A percentile compares a stretch with the other conserved stretches of the same genome.
Evolutionary conservation across 2,113 vertebrate genomes (phyloP).

Genomic region (Gambusia holbrooki): DNA sequence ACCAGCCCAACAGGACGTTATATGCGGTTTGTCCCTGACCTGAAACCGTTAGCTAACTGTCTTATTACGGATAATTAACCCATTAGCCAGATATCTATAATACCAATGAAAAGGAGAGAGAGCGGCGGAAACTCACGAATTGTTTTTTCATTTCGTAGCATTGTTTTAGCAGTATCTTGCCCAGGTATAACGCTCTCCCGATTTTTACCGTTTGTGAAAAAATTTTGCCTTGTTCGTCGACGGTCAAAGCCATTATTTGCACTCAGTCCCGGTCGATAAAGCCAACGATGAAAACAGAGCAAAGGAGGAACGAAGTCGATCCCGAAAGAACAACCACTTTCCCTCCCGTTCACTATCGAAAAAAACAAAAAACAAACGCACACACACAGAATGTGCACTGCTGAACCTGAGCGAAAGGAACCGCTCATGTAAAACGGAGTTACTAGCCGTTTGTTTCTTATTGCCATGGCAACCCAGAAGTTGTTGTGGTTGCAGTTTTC

Average conservation of each 20-base stretch:
- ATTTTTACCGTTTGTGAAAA: conserved; percentile 32
- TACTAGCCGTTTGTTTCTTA: too few species aligned
- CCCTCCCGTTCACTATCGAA: background rate
- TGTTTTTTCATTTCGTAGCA: conserved; percentile 44
- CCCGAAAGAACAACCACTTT: background rate
- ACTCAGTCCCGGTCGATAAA: conserved; percentile 31
- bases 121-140: conserved; percentile 71
- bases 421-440: background rate
- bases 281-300: conserved; percentile 18
- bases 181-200: conserved; percentile 65
- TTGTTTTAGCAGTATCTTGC: conserved; percentile 61
- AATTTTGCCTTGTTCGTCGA: conserved; percentile 43
- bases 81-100: background rate
- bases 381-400: background rate
- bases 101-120: background rate
- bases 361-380: background rate
- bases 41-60: too few species aligned
- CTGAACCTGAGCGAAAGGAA: background rate
- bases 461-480: too few species aligned
- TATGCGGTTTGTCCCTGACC: background rate
- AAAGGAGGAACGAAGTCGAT: background rate
- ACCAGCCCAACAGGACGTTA: conserved; percentile 20
- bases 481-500: too few species aligned
- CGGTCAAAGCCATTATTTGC: conserved; percentile 20
- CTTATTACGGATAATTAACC: too few species aligned